Evolutionary conservation across 2,797 vertebrate species (phyloP).

Genomic region (Urophycis tenuis): DNA sequence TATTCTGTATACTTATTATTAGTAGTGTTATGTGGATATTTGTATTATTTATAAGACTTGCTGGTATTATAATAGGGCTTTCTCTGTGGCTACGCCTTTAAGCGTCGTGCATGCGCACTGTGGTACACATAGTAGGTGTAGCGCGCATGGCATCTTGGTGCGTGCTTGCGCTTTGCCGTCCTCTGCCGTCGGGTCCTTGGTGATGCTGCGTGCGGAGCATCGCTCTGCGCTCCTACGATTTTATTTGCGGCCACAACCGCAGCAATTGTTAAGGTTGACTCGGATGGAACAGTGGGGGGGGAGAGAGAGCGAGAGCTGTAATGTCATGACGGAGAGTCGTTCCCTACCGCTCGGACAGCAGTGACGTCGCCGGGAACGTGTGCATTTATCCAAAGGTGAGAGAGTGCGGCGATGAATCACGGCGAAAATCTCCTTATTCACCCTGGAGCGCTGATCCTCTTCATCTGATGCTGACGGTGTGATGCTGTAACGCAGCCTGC

Average conservation of each 20-base stretch:
- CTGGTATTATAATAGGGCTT: background rate
- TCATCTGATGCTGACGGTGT: conserved; percentile 53
- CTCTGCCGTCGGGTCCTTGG: conserved; percentile 56
- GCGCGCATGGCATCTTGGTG: conserved; percentile 56
- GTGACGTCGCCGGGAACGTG: conserved; percentile 45
- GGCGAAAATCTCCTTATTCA: conserved; percentile 47
- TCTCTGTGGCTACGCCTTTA: conserved; percentile 32
- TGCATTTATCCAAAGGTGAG: conserved; percentile 60
- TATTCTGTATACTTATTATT: too few species aligned
- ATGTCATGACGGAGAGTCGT: conserved; percentile 47
- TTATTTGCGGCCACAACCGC: conserved; percentile 50
- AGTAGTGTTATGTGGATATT: too few species aligned
- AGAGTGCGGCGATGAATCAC: conserved; percentile 43
- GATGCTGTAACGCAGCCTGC: conserved; percentile 67
- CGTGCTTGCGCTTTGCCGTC: conserved; percentile 54
- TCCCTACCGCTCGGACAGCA: conserved; percentile 41
- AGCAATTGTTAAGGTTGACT: conserved; percentile 54
- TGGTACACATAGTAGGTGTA: conserved; percentile 48
- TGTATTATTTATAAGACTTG: too few species aligned
- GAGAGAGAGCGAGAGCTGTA: conserved; percentile 22
- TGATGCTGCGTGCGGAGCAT: conserved; percentile 45
- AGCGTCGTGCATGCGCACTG: conserved; percentile 51
- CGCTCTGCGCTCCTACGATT: conserved; percentile 30
- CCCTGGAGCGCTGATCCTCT: conserved; percentile 52
- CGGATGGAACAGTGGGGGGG: conserved; percentile 43